Base-by-base conservation (phyloP, 1,140 invertebrate species). In the Saxidomus purpurata region DNA sequence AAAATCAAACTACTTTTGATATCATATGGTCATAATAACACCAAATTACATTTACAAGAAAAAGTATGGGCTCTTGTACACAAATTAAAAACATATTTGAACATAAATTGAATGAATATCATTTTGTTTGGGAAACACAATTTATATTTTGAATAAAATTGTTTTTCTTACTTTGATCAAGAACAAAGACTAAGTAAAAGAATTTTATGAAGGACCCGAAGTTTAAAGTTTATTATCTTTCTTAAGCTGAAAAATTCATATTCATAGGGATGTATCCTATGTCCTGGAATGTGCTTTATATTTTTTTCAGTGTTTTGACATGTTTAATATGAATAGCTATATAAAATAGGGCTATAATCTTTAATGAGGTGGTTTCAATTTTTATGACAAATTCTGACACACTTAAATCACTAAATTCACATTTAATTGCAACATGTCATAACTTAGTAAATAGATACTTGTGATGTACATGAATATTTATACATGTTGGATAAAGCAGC, bases 351-450 rank as follows among this genome's bases (percentile, higher is more conserved):
- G 49, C 36, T 36, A 47, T 79, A 52, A 79, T 79, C 28, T 79
- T 79, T 79, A 52, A 79, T 79, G 76, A 49, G 43, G 1, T 52
- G 47, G 47, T 79, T 79, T 79, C 36, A 55, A 63, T 52, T 82
- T 82, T 82, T 82, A 82, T 40, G 80, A 67, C 49, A 25, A 22
- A 40, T n/a, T 63, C 61, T 82, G 80, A 82, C 80, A 59, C 31
- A 34, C 8, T 55, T 36, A 82, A 82, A 67, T 61, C 61, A 40
- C 36, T 63, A 63, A 82, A 82, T 82, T 61, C 52, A 25, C 28
- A 59, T 82, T 82, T 82, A 82, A 82, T 82, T 82, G 61, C 59
- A 63, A 63, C 80, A 82, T 82, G 80, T 82, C 80, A 82, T 82
- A 82, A 82, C 76, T 79, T 59, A 25, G 76, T 79, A 79, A 79